These are phyloP conservation scores for Pentamera pediparva DNA, from an alignment of 53 echinoderm and acorn worm species.

Conservation along the genomic window DNA sequence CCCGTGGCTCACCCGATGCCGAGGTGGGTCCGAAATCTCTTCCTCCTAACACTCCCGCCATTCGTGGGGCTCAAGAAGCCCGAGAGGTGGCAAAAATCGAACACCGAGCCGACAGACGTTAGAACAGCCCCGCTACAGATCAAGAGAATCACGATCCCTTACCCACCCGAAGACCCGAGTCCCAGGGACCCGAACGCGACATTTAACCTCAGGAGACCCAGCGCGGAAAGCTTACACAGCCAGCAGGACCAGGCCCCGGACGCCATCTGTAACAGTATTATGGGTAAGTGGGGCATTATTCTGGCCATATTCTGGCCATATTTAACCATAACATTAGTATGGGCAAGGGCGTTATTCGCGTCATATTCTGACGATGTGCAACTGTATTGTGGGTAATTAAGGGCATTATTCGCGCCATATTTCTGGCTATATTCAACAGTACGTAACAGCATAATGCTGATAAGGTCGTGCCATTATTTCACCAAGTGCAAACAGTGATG, in stretches of 20 bases:
- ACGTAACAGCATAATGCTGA: too few relatives aligned
- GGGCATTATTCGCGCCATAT: too few relatives aligned
- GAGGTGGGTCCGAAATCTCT: constrained; percentile 48
- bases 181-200: constrained; percentile 1
- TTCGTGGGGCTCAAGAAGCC: constrained; percentile 66
- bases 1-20: constrained; percentile 77
- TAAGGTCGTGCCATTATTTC: too few relatives aligned
- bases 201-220: constrained; percentile 4
- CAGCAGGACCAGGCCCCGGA: constrained; percentile 15
- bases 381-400: too few relatives aligned
- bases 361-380: too few relatives aligned
- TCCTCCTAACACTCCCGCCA: constrained; percentile 60
- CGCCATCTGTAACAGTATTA: constrained; percentile 25
- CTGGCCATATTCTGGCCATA: too few relatives aligned
- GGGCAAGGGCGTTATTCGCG: too few relatives aligned
- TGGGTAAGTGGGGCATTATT: too few relatives aligned
- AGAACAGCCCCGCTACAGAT: constrained; percentile 22
- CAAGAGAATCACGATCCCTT: constrained; percentile 16
- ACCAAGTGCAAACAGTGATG: too few relatives aligned
- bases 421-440: too few relatives aligned
- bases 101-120: constrained; percentile 13
- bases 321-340: too few relatives aligned
- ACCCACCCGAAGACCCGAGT: constrained; percentile 26
- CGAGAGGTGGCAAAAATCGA: constrained; percentile 33
- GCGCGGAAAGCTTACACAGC: constrained; percentile 18